Conservation (phyloP, 2,888 invertebrate species). For the Neoascia interrupta region DNA sequence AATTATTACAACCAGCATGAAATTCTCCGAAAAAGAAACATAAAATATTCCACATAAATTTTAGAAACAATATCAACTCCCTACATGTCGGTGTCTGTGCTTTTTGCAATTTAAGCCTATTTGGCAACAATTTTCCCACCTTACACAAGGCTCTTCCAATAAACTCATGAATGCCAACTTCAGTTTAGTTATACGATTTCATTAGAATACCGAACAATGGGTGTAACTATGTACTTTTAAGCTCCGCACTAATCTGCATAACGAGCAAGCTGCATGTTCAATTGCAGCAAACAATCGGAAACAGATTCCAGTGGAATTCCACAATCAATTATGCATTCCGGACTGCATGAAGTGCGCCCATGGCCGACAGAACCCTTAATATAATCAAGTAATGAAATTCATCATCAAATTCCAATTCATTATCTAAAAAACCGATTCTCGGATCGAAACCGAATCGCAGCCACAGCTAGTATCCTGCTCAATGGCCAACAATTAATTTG, state of each 20-base stretch:
- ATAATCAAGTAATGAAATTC: constrained; percentile 65
- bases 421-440: constrained; percentile 23
- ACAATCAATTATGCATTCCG: constrained; percentile 55
- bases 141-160: no score
- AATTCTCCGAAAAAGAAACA: no score
- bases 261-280: constrained; percentile 13
- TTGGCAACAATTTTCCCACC: no score
- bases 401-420: constrained; percentile 54
- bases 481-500: constrained; percentile 67
- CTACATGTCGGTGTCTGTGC: no score
- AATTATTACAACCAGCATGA: no score
- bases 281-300: constrained; percentile 49
- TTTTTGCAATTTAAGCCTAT: no score
- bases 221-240: constrained; percentile 37
- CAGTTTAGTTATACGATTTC: background rate
- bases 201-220: constrained; percentile 2
- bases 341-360: constrained; percentile 35
- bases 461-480: constrained; percentile 53
- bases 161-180: background rate
- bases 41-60: no score
- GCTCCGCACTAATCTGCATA: constrained; percentile 38
- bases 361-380: constrained; percentile 38
- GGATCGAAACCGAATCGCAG: constrained; percentile 20
- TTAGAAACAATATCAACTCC: no score
- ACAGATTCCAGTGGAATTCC: constrained; percentile 42